These are phyloP conservation scores for Hydraecia micacea DNA, from an alignment of 2,888 invertebrate genomes.

Conservation along the genomic window DNA sequence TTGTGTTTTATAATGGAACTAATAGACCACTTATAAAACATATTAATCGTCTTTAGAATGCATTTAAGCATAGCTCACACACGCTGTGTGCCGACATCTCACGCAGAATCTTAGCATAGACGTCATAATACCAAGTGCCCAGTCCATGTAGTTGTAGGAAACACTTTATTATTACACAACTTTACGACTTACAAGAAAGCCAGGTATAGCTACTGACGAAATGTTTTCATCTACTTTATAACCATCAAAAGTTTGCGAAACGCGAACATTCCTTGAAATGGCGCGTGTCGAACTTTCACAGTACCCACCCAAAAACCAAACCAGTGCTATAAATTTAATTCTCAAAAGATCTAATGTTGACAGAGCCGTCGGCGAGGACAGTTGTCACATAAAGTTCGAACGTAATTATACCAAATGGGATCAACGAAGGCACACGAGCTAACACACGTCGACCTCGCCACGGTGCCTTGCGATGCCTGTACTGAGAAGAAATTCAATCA, in stretches of 20 bases:
- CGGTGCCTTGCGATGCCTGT: conserved; percentile 72
- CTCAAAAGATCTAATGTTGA: conserved; percentile 64
- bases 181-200: conserved; percentile 38
- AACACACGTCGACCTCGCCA: conserved; percentile 84
- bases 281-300: conserved; percentile 1
- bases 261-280: conserved; percentile 8
- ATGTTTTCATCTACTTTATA: conserved; percentile 19
- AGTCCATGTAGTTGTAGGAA: neutral
- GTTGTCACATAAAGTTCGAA: conserved; percentile 81
- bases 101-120: conserved; percentile 9
- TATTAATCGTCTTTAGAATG: neutral
- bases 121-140: neutral
- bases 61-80: neutral
- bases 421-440: conserved; percentile 84
- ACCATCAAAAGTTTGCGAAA: conserved; percentile 2
- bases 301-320: conserved; percentile 45
- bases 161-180: conserved; percentile 19
- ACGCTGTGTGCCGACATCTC: neutral
- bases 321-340: conserved; percentile 49
- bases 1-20: neutral
- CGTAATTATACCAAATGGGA: conserved; percentile 89
- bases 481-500: conserved; percentile 84
- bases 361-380: conserved; percentile 85
- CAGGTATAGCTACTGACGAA: conserved; percentile 26
- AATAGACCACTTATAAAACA: neutral